Conservation (phyloP, 2,888 invertebrate species). For the Drosophila demipolita region DNA sequence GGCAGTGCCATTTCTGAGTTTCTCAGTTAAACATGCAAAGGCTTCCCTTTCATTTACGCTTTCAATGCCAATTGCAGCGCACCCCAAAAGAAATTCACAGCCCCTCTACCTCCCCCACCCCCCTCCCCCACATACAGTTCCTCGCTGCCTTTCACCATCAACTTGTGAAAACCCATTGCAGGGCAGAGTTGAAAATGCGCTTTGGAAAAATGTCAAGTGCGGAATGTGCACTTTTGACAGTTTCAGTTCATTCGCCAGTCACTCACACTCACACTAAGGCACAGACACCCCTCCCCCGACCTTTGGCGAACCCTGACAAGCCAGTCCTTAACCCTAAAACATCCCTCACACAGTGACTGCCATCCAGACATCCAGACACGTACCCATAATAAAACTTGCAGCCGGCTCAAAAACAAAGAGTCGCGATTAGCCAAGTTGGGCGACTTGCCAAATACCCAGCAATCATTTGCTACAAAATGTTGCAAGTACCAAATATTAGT, state of each 20-base stretch:
- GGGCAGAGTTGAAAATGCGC: slow-evolving; percentile 70
- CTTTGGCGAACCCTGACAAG: slow-evolving; percentile 35
- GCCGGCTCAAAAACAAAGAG: slow-evolving; percentile 17
- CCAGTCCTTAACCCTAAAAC: slow-evolving; percentile 57
- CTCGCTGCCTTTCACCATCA: not conserved
- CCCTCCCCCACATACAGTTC: not conserved
- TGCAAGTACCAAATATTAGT: not conserved
- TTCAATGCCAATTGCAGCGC: slow-evolving; percentile 70
- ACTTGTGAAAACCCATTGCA: not conserved
- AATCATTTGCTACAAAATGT: not conserved
- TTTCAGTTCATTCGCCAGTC: slow-evolving; percentile 77
- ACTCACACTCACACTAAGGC: slow-evolving; percentile 34
- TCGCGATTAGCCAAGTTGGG: no score
- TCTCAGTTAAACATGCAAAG: slow-evolving; percentile 48
- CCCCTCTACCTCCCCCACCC: not conserved
- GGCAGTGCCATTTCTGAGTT: slow-evolving; percentile 52
- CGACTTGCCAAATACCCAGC: slow-evolving; percentile 19
- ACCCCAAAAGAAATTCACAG: slow-evolving; percentile 21
- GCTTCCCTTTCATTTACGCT: slow-evolving; percentile 75
- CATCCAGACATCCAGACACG: slow-evolving; percentile 58
- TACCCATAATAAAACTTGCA: slow-evolving; percentile 64
- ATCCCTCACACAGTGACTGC: slow-evolving; percentile 51
- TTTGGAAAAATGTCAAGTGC: slow-evolving; percentile 80
- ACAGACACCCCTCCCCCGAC: slow-evolving; percentile 18
- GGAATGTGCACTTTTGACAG: slow-evolving; percentile 83